Percentiles rank a stretch among this genome's conserved stretches.
Evolutionary conservation across 1,140 invertebrate species (phyloP).

Genomic region (Pseudoatta argentina): DNA sequence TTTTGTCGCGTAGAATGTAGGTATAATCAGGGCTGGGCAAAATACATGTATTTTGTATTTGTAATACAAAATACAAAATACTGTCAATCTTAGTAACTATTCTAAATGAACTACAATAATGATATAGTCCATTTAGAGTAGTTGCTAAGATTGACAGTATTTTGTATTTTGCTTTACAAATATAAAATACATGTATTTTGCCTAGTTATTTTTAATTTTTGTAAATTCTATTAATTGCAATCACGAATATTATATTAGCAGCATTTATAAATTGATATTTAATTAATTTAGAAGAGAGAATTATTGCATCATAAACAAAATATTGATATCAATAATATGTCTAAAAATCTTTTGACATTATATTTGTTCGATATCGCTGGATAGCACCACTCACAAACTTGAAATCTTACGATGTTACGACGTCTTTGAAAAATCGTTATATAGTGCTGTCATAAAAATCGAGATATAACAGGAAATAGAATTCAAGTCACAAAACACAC

Average conservation of each 20-base stretch:
- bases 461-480: slow-evolving; percentile 15
- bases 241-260: not conserved
- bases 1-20: not conserved
- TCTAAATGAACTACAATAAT: too few species aligned
- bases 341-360: slow-evolving; percentile 38
- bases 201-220: not conserved
- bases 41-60: too few species aligned
- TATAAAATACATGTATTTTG: too few species aligned
- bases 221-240: not conserved
- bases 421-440: slow-evolving; percentile 40
- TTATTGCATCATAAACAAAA: slow-evolving; percentile 14
- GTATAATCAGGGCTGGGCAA: not conserved
- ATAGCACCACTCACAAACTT: slow-evolving; percentile 29
- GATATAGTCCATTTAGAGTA: too few species aligned
- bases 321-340: not conserved
- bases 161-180: too few species aligned
- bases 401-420: slow-evolving; percentile 36
- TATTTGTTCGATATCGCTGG: slow-evolving; percentile 37
- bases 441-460: slow-evolving; percentile 36
- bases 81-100: too few species aligned
- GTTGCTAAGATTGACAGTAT: too few species aligned
- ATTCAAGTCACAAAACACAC: not conserved
- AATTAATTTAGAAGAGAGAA: slow-evolving; percentile 20
- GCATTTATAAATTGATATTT: slow-evolving; percentile 16
- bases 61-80: too few species aligned